Conservation (phyloP, 2,113 vertebrate species). For the Corapipo altera region DNA sequence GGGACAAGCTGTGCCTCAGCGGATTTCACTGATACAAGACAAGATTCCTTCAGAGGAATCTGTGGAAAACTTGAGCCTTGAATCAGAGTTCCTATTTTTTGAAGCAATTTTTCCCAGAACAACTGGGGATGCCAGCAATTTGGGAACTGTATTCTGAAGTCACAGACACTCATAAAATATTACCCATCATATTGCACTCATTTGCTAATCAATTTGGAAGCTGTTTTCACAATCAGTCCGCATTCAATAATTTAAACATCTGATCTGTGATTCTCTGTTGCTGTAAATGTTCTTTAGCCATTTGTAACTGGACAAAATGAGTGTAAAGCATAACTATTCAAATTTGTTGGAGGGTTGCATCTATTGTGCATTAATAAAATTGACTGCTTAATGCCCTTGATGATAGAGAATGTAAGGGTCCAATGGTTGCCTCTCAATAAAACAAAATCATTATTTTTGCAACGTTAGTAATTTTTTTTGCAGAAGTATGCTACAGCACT, state of each 20-base stretch:
- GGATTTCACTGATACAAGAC: conserved; percentile 28
- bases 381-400: neutral
- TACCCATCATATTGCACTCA: neutral
- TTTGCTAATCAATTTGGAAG: neutral
- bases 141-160: neutral
- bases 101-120: neutral
- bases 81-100: neutral
- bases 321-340: neutral
- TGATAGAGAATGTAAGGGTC: neutral
- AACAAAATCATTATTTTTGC: neutral
- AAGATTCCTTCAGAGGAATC: neutral
- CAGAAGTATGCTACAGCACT: neutral
- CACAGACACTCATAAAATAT: neutral
- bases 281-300: neutral
- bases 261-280: neutral
- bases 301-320: neutral
- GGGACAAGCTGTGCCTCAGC: conserved; percentile 1
- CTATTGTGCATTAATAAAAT: neutral
- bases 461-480: neutral
- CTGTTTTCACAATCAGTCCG: neutral
- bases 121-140: neutral
- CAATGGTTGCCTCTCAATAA: neutral
- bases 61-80: neutral
- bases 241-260: neutral
- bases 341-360: neutral